A percentile compares a stretch with the other conserved stretches of the same genome.
Conservation (phyloP, 2,113 vertebrate species). For the Pteropus alecto region DNA sequence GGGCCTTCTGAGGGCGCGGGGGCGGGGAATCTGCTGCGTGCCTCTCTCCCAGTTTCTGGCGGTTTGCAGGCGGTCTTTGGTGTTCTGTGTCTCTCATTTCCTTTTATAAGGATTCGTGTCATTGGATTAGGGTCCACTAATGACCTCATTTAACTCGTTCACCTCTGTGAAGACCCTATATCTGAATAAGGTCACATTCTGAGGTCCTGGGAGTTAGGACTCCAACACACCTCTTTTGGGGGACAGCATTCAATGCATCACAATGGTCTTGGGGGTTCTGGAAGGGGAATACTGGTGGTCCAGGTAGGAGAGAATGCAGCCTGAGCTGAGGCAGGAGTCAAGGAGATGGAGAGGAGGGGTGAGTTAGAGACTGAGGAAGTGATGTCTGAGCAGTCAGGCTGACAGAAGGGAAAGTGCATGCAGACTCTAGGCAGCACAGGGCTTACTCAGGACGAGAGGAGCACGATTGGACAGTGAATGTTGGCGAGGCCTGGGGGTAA, state of each 20-base stretch:
- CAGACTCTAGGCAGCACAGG: neutral
- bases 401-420: neutral
- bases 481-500: neutral
- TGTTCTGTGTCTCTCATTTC: neutral
- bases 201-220: neutral
- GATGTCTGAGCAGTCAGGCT: rapidly evolving
- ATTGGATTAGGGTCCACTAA: neutral
- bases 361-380: neutral
- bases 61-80: neutral
- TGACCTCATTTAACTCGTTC: neutral
- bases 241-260: neutral
- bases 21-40: no score
- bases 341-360: neutral
- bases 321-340: neutral
- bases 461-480: no score
- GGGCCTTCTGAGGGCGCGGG: neutral
- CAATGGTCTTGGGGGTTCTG: neutral
- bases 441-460: neutral
- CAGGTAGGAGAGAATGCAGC: neutral
- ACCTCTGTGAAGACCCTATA: neutral
- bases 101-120: neutral
- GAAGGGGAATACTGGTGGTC: neutral
- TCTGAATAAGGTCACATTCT: neutral
- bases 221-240: neutral
- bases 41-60: neutral